phyloP scores from a whole-genome alignment of 1,140 invertebrate genomes.

The Arctopsyche grandis region DNA sequence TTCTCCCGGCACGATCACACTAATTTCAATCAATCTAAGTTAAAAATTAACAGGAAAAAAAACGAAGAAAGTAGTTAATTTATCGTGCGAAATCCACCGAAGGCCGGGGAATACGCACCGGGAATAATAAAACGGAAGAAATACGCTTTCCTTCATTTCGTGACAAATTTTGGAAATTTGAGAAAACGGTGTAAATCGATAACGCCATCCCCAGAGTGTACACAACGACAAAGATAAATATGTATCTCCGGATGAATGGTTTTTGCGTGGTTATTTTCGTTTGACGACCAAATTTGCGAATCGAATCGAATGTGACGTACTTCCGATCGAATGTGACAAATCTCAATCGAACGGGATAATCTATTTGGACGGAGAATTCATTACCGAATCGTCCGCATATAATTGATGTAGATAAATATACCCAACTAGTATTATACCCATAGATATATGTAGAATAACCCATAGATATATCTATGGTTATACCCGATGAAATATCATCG shows the following conservation, averaged over 20 bases:
- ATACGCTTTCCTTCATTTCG: not conserved
- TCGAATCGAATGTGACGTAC: not conserved
- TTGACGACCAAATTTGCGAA: not conserved
- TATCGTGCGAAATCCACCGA: too few relatives aligned
- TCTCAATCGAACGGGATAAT: too few relatives aligned
- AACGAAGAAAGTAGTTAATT: too few relatives aligned
- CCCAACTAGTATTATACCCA: too few relatives aligned
- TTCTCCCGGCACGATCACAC: not conserved
- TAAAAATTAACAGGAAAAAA: too few relatives aligned
- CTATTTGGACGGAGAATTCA: too few relatives aligned
- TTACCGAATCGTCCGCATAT: too few relatives aligned
- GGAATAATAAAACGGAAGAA: conserved; percentile 1
- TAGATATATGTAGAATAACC: too few relatives aligned
- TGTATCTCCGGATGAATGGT: not conserved
- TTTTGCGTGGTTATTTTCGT: not conserved
- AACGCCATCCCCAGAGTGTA: not conserved
- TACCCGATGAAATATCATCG: too few relatives aligned
- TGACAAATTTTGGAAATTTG: conserved; percentile 3
- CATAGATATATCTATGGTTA: too few relatives aligned
- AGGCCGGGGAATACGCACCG: not conserved
- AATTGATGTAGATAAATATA: too few relatives aligned
- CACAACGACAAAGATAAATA: conserved; percentile 7
- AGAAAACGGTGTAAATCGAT: conserved; percentile 10
- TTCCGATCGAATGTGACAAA: too few relatives aligned
- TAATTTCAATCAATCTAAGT: not conserved